Evolutionary conservation across 92 coral and sea anemone species (phyloP).

Genomic region (Virgularia gustaviana): DNA sequence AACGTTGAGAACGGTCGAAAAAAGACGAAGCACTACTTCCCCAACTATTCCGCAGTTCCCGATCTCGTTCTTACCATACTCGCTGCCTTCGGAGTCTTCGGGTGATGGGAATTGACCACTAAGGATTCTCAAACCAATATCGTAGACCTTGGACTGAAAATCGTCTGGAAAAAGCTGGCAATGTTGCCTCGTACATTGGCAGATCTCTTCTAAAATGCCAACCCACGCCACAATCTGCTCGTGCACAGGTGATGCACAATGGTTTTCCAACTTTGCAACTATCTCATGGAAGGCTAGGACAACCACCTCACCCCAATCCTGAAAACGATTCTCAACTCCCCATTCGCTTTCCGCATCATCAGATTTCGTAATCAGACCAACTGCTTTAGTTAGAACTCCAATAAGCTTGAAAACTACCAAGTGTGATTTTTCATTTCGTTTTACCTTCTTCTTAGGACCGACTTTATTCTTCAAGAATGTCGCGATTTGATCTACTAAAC

Average conservation of each 20-base stretch:
- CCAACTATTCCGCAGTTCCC: neutral
- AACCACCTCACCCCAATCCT: slow-evolving; percentile 14
- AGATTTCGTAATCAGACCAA: neutral
- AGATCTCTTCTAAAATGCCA: slow-evolving; percentile 5
- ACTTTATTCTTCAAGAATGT: no score
- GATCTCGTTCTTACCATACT: neutral
- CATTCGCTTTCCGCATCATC: neutral
- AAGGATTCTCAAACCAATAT: slow-evolving; percentile 11
- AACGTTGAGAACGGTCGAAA: slow-evolving; percentile 6
- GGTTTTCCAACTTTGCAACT: slow-evolving; percentile 8
- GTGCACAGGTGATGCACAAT: neutral
- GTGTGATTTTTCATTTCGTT: no score
- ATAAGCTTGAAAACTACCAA: neutral
- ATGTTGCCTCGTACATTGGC: neutral
- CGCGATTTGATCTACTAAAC: no score
- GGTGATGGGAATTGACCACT: neutral
- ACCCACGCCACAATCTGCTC: neutral
- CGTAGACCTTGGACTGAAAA: slow-evolving; percentile 2
- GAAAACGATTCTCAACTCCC: neutral
- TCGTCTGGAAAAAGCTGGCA: slow-evolving; percentile 5
- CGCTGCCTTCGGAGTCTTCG: neutral
- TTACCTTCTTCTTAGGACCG: no score
- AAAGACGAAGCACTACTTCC: neutral
- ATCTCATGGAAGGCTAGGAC: neutral
- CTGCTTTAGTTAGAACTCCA: slow-evolving; percentile 9